A percentile compares a stretch with the other conserved stretches of the same genome.
Conservation (phyloP, 2,113 vertebrate species). For the Petaurus breviceps region DNA sequence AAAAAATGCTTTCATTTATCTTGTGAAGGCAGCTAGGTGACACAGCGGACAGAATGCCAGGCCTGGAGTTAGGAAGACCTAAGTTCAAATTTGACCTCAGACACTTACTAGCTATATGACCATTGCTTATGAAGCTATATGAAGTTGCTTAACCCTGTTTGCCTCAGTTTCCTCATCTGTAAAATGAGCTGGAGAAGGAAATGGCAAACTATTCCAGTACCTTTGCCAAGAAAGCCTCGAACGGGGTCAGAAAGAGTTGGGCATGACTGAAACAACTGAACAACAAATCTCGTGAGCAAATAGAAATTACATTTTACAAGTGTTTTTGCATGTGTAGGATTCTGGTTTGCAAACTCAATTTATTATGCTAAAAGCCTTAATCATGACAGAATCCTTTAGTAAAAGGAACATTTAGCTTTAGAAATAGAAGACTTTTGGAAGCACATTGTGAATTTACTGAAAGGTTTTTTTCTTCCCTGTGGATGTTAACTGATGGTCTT, state of each 20-base stretch:
- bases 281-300: not conserved
- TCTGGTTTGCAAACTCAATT: not conserved
- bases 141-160: not conserved
- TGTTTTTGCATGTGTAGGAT: not conserved
- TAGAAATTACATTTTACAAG: not conserved
- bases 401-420: not conserved
- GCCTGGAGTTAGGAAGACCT: not conserved
- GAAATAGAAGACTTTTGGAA: not conserved
- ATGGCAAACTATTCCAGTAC: not conserved
- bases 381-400: not conserved
- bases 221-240: not conserved
- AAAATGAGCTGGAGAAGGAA: not conserved
- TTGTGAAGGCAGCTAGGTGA: not conserved
- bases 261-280: not conserved
- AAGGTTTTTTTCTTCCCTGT: not conserved
- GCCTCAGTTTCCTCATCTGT: not conserved
- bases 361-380: not conserved
- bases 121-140: not conserved
- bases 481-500: not conserved
- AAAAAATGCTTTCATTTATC: not conserved
- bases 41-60: not conserved
- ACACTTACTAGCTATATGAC: not conserved
- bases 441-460: not conserved
- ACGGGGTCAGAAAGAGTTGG: not conserved
- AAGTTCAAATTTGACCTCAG: not conserved